Percentiles rank a stretch among this genome's conserved stretches.
phyloP scores from a whole-genome alignment of 2,888 invertebrate species.

The Pinctada fucata region DNA sequence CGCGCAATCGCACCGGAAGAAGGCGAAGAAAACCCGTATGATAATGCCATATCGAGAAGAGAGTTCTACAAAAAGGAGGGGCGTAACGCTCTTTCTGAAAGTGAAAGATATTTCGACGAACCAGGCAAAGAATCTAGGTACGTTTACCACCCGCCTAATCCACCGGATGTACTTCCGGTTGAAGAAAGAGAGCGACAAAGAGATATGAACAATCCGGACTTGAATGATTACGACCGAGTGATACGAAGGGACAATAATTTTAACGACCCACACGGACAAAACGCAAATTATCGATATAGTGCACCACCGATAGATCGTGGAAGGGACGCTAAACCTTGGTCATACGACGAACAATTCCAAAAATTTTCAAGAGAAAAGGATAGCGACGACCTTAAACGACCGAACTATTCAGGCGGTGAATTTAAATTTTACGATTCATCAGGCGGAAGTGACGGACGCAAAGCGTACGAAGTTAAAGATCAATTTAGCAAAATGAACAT shows the following conservation, averaged over 20 bases:
- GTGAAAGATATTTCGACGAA: slow-evolving; percentile 4
- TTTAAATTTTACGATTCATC: slow-evolving; percentile 12
- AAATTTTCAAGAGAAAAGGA: slow-evolving; percentile 30
- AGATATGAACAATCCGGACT: slow-evolving; percentile 2
- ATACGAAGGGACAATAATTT: slow-evolving; percentile 11
- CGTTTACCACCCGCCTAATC: slow-evolving; percentile 14
- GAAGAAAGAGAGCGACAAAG: slow-evolving; percentile 16
- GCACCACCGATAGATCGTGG: slow-evolving; percentile 18
- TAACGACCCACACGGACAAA: slow-evolving; percentile 8
- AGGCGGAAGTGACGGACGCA: slow-evolving; percentile 17
- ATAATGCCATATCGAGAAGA: slow-evolving; percentile 44
- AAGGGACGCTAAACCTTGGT: slow-evolving; percentile 30
- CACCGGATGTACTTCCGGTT: slow-evolving; percentile 34
- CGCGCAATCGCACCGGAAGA: slow-evolving; percentile 25
- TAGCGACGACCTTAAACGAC: neutral
- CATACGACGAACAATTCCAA: slow-evolving; percentile 41
- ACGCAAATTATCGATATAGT: slow-evolving; percentile 19
- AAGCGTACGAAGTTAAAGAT: slow-evolving; percentile 14
- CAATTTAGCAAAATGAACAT: slow-evolving; percentile 28
- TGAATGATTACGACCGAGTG: slow-evolving; percentile 15
- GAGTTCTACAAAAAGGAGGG: slow-evolving; percentile 30
- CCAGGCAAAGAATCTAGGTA: slow-evolving; percentile 1
- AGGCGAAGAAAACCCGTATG: slow-evolving; percentile 50
- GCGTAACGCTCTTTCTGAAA: slow-evolving; percentile 21
- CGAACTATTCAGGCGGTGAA: neutral